These are phyloP conservation scores for Ambastaia sidthimunki DNA, from an alignment of 2,797 vertebrate genomes.

Conservation along the genomic window DNA sequence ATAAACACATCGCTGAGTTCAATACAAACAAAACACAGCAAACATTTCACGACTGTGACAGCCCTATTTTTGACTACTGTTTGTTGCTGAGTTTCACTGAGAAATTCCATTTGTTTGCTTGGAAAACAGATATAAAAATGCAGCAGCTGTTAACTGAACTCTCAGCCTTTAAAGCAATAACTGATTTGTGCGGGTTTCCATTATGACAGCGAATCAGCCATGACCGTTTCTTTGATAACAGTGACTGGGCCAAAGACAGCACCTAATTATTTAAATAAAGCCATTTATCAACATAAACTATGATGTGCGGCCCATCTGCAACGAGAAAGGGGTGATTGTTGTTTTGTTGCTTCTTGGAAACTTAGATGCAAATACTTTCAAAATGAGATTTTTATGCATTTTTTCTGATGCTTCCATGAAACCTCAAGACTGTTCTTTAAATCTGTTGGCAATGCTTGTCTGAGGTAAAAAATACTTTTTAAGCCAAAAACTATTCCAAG, in stretches of 20 bases:
- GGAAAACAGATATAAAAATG: neutral
- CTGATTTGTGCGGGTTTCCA: slow-evolving; percentile 55
- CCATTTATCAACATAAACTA: slow-evolving; percentile 19
- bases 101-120: too few relatives aligned
- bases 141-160: neutral
- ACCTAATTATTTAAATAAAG: slow-evolving; percentile 30
- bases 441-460: neutral
- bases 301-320: slow-evolving; percentile 6
- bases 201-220: neutral
- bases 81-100: neutral
- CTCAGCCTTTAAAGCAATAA: slow-evolving; percentile 42
- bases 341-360: slow-evolving; percentile 2
- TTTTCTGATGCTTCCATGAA: neutral
- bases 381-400: neutral
- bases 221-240: slow-evolving; percentile 33
- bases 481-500: neutral
- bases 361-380: neutral
- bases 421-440: neutral
- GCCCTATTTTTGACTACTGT: neutral
- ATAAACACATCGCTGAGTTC: neutral
- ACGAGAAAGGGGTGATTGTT: slow-evolving; percentile 15
- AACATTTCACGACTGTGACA: neutral
- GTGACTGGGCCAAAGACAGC: slow-evolving; percentile 29
- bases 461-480: neutral
- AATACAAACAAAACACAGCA: too few relatives aligned